Percentiles rank a stretch among this genome's conserved stretches.
phyloP scores from a whole-genome alignment of 2,888 invertebrate species.

The Pachycephus smyrnensis region DNA sequence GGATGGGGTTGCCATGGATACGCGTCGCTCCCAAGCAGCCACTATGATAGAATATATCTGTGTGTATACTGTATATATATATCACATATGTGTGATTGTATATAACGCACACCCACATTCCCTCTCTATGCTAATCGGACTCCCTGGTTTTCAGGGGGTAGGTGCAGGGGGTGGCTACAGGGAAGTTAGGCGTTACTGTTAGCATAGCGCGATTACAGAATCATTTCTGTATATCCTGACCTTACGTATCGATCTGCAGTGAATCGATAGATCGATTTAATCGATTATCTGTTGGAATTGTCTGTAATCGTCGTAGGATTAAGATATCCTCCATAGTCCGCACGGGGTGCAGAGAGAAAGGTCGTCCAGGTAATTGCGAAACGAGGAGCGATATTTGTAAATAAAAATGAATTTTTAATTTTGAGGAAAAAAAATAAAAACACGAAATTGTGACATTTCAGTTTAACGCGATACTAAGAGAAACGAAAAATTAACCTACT shows the following conservation, averaged over 20 bases:
- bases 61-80: conserved; percentile 23
- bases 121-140: conserved; percentile 8
- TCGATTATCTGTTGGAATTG: no score
- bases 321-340: no score
- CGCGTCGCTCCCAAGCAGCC: conserved; percentile 51
- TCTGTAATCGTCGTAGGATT: no score
- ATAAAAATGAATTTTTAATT: no score
- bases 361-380: no score
- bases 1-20: conserved; percentile 60
- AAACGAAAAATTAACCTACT: not conserved
- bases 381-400: no score
- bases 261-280: not conserved
- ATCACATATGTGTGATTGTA: conserved; percentile 21
- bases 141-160: not conserved
- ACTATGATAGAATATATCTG: conserved; percentile 43
- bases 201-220: not conserved
- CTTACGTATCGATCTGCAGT: not conserved
- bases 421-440: no score
- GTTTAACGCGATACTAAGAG: not conserved
- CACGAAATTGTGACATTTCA: no score
- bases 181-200: not conserved
- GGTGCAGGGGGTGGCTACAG: not conserved
- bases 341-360: no score
- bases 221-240: conserved; percentile 2
- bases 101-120: conserved; percentile 4